Evolutionary conservation across 2,888 invertebrate species (phyloP), one percentile per base, ranked within the genome.

Genomic region (Hipparchia semele): DNA sequence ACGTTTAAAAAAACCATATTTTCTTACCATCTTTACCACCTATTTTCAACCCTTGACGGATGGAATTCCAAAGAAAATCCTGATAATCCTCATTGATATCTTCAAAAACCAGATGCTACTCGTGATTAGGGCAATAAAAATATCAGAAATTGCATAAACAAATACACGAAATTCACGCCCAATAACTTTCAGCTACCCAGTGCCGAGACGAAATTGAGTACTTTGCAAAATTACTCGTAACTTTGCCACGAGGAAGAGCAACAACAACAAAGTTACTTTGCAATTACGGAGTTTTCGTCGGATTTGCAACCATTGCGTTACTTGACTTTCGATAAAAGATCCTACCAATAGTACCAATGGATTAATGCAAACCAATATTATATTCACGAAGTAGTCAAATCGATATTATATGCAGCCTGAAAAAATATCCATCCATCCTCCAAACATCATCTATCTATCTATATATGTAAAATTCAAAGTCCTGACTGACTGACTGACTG

Each of bases 221-320:
- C 65, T 65, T 65, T 53, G 53, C 53, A 51, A 65, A 33, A 51
- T 64, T 51, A 33, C 53, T 65, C 39, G 65, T 65, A 53, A 65
- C 65, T 65, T 65, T 65, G 23, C 65, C 33, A 6, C 2, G 33
- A 65, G 53, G 23, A 64, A 8, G 9, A 53, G n/a, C 23, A 65
- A 53, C 51, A 65, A 33, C 23, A 51, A 64, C 49, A 64, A 64
- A 65, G 65, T 65, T 39, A 65, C 51, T 65, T 65, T 65, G 53
- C 51, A 65, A 65, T 53, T 53, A 65, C 33, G 33, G 12, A 65
- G 33, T 65, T 53, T 53, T 13, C 65, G 49, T 8, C 65, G 0
- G 51, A 65, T 65, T 53, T 33, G 65, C 33, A 12, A 51, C 12
- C 2, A 10, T 12, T 65, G 65, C 51, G 46, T 65, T 59, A 12